Base-by-base conservation (phyloP, 2,888 invertebrate species). In the Mesorhabditis belari region DNA sequence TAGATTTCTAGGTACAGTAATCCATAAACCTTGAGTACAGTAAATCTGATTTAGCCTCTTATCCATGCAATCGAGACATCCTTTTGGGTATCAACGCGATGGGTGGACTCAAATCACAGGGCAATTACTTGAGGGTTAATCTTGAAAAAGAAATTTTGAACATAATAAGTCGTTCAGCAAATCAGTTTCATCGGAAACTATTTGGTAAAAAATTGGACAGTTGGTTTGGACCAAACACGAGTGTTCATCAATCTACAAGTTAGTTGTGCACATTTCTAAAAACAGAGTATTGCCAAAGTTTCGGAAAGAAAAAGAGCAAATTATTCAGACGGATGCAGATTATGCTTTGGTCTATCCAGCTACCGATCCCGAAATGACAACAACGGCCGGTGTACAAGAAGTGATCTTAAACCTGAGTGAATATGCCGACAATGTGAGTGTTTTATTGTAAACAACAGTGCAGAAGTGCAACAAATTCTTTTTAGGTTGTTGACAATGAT, bases 11-110 rank as follows among this genome's bases (percentile, higher is more conserved):
- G 28, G 19, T 25, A 55, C 17, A 55, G 4, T 25, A 25, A 56
- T 17, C 56, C 28, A 25, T n/a, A 17, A 53, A n/a, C 50, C 17
- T 27, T 19, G 19, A 28, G n/a, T 57, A 21, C 9, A n/a, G 21
- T 21, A 4, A 4, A 23, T 57, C 23, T 44, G 17, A 9, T 61
- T 63, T 57, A 73, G 73, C 64, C 49, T 65, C 64, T 12, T 52
- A 60, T 5, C 73, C 73, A 6, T 73, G 73, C 53, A 72, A 70
- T 44, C 67, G 73, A 0, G 73, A 73, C 56, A 67, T 73, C n/a
- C 60, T 69, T 26, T 55, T 73, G 21, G 53, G 65, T 3, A 65
- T 73, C 24, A 73, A 73, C 58, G 73, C 67, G 21, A 52, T 72
- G 57, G 57, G 65, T 2, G 63, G 61, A 5, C 63, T 73, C n/a